Evolutionary conservation across 1,140 invertebrate genomes (phyloP).

Genomic region (Proctacanthus coquilletti): DNA sequence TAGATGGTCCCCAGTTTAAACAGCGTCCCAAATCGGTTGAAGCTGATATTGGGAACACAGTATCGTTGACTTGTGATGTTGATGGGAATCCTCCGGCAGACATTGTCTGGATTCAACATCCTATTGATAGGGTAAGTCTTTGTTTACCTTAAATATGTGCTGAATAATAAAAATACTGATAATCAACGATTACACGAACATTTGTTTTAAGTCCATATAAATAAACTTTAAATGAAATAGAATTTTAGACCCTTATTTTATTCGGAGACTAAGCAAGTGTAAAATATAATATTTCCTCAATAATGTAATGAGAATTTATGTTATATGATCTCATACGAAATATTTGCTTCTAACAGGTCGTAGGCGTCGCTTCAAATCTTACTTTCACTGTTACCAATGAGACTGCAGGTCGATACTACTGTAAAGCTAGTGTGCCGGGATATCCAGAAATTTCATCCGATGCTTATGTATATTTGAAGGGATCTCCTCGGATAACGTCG

Average conservation of each 20-base stretch:
- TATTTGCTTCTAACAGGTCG: slow-evolving; percentile 32
- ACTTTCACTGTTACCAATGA: slow-evolving; percentile 58
- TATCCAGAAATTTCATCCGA: slow-evolving; percentile 72
- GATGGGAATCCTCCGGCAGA: slow-evolving; percentile 62
- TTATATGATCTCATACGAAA: too few relatives aligned
- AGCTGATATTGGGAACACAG: slow-evolving; percentile 47
- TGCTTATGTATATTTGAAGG: slow-evolving; percentile 70
- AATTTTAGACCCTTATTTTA: too few relatives aligned
- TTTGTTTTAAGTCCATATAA: too few relatives aligned
- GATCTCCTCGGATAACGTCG: slow-evolving; percentile 69
- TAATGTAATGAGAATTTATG: too few relatives aligned
- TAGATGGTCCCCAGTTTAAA: slow-evolving; percentile 44
- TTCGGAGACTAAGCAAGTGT: too few relatives aligned
- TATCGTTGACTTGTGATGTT: slow-evolving; percentile 59
- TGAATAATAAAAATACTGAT: too few relatives aligned
- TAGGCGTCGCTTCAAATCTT: slow-evolving; percentile 57
- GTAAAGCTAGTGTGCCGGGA: slow-evolving; percentile 68
- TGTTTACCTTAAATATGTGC: too few relatives aligned
- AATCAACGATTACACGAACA: too few relatives aligned
- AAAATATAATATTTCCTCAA: too few relatives aligned
- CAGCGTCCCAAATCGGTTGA: slow-evolving; percentile 47
- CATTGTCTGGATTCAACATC: slow-evolving; percentile 59
- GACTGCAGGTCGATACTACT: slow-evolving; percentile 73
- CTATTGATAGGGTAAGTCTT: slow-evolving; percentile 41
- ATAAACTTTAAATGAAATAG: too few relatives aligned